A percentile compares a stretch with the other conserved stretches of the same genome.
Conservation (phyloP, 1,140 invertebrate species). For the Bactericera cockerelli region DNA sequence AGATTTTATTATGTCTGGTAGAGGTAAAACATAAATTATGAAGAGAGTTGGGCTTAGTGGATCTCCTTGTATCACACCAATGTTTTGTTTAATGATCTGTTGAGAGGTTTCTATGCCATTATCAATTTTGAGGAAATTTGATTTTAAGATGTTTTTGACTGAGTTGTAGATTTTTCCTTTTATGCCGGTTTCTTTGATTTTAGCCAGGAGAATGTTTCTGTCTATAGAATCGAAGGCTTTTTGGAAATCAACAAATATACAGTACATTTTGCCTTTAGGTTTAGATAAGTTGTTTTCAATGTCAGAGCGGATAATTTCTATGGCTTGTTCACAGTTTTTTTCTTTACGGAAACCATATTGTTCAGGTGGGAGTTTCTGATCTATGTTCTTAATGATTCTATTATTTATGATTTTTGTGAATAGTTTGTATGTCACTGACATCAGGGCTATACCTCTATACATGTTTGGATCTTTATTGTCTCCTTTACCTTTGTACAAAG, state of each 20-base stretch:
- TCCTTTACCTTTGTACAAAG: constrained; percentile 11
- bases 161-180: neutral
- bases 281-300: neutral
- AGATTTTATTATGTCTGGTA: neutral
- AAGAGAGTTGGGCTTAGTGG: neutral
- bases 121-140: neutral
- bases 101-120: neutral
- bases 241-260: neutral
- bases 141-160: neutral
- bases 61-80: constrained; percentile 11
- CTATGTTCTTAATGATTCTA: neutral
- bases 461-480: neutral
- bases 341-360: constrained; percentile 1
- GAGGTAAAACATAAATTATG: neutral
- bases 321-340: neutral
- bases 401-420: neutral
- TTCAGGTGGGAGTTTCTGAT: neutral
- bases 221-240: neutral
- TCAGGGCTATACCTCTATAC: constrained; percentile 7
- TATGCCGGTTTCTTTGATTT: neutral
- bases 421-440: constrained; percentile 6
- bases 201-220: neutral
- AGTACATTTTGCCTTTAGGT: neutral
- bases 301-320: neutral
- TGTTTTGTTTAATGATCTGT: neutral